Evolutionary conservation across 2,113 vertebrate species (phyloP).

Genomic region (Callaeas wilsoni): DNA sequence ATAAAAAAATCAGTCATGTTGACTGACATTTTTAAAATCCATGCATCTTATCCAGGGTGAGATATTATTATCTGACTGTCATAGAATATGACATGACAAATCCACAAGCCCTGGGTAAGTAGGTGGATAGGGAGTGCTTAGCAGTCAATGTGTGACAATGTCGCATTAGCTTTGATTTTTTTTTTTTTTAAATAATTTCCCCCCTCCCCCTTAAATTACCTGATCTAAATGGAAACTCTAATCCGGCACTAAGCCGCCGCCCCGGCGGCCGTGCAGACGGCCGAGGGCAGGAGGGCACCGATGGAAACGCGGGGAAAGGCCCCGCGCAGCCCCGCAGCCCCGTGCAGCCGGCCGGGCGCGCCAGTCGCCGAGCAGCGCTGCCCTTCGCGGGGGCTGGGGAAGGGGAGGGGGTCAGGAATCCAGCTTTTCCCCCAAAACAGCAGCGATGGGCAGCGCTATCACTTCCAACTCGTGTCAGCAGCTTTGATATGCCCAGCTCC

Average conservation of each 20-base stretch:
- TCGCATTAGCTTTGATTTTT: constrained; percentile 75
- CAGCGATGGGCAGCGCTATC: constrained; percentile 83
- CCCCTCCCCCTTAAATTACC: neutral
- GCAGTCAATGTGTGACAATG: constrained; percentile 74
- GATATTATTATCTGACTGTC: constrained; percentile 93
- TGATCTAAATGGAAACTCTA: constrained; percentile 22
- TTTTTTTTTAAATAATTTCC: neutral
- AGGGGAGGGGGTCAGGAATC: constrained; percentile 43
- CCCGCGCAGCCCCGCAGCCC: neutral
- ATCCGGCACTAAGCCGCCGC: neutral
- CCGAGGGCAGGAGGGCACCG: neutral
- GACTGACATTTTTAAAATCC: constrained; percentile 95
- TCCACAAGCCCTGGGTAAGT: constrained; percentile 77
- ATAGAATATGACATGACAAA: constrained; percentile 88
- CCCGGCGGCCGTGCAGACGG: neutral
- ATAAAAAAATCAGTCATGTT: constrained; percentile 87
- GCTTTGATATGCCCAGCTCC: constrained; percentile 90
- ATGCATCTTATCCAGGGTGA: constrained; percentile 87
- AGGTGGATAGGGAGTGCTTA: constrained; percentile 76
- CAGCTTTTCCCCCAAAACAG: constrained; percentile 71
- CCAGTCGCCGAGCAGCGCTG: neutral
- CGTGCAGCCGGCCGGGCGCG: neutral
- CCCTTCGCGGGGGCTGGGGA: neutral
- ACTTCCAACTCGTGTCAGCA: constrained; percentile 88
- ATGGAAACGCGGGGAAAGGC: neutral